Evolutionary conservation across 1,140 invertebrate genomes (phyloP), one percentile per base, ranked within the genome.

Genomic region (Hycleus cichorii): DNA sequence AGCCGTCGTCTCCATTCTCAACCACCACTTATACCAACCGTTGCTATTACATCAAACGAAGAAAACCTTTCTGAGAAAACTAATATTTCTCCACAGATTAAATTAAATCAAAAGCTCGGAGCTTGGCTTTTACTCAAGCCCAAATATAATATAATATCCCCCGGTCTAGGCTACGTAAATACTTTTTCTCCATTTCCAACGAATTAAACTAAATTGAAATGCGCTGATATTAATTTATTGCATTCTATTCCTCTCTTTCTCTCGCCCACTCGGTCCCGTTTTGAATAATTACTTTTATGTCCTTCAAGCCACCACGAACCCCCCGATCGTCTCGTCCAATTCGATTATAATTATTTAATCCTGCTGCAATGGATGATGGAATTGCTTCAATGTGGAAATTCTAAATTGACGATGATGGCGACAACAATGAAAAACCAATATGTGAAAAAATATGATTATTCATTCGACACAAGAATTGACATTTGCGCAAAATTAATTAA

Each of bases 31-130:
- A 32, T 52, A 58, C 49, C 62, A 44, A 58, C 49, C 62, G 39
- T 32, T 49, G 60, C 60, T 61, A 63, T 63, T 65, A 65, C 55
- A 60, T 57, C 60, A 59, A 63, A 65, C 61, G 61, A 58, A 63
- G 58, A 62, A 62, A 65, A 62, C 62, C 59, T 64, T 64, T 62
- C 62, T 58, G n/a, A 57, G 63, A 62, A 66, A 66, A 68, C 64
- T 66, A 68, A 68, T 68, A 68, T 66, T 65, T 69, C 67, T 65
- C 60, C 50, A 52, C 52, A 64, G 63, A 69, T 69, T 67, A 69
- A 67, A 69, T 67, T 67, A 64, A 69, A 69, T 67, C 65, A 67
- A 63, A 65, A 63, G 63, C 59, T 56, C 56, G 59, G 53, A 61
- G 56, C 58, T 57, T 49, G 47, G 62, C 53, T 59, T 51, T 63